A percentile compares a stretch with the other conserved stretches of the same genome.
phyloP scores from a whole-genome alignment of 2,113 vertebrate species.

The Nicator chloris region DNA sequence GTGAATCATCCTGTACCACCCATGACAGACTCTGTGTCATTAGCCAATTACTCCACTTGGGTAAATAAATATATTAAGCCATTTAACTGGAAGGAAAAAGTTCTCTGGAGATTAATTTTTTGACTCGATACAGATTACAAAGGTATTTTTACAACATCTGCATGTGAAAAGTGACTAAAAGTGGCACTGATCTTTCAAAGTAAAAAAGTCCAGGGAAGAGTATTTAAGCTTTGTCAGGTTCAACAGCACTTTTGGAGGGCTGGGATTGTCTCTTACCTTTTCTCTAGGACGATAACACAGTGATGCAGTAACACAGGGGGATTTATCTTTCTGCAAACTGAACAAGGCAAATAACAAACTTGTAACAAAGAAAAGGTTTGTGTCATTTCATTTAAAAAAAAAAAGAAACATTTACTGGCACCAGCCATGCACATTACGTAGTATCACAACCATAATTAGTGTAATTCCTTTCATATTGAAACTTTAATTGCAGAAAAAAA shows the following conservation, averaged over 20 bases:
- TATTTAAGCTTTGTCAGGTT: neutral
- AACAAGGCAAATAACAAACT: neutral
- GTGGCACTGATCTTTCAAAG: neutral
- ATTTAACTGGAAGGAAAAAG: neutral
- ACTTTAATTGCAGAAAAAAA: neutral
- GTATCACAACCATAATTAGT: neutral
- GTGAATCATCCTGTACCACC: neutral
- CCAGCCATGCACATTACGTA: neutral
- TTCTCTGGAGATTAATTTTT: neutral
- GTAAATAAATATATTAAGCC: neutral
- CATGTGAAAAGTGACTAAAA: neutral
- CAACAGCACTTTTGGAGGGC: neutral
- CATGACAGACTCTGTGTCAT: neutral
- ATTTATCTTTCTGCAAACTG: neutral
- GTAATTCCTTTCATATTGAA: neutral
- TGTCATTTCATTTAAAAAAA: neutral
- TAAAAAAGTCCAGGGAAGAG: neutral
- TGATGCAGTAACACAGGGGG: neutral
- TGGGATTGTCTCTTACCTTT: neutral
- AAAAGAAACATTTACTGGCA: neutral
- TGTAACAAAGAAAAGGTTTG: neutral
- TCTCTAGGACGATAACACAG: neutral
- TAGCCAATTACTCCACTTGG: neutral
- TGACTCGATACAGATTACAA: neutral
- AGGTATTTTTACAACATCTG: neutral